Percentiles rank a stretch among this genome's conserved stretches.
These are phyloP conservation scores for Blastobasis lacticolella DNA, from an alignment of 2,888 invertebrate species.

Conservation along the genomic window DNA sequence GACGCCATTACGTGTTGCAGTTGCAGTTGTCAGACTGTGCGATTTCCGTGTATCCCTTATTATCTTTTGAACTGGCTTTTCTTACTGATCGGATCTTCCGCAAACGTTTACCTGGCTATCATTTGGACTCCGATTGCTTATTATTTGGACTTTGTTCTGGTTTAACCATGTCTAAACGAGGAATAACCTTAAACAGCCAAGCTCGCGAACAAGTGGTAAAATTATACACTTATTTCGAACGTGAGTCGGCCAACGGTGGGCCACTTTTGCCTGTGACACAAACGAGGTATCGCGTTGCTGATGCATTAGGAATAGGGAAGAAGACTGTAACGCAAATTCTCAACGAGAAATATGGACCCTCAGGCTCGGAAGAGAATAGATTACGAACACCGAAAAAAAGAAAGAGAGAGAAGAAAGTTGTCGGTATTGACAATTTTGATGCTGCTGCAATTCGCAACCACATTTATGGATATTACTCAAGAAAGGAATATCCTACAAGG, in stretches of 20 bases:
- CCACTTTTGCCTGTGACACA: conserved; percentile 12
- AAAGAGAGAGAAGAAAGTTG: neutral
- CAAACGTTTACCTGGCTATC: neutral
- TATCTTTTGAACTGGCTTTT: too few species aligned
- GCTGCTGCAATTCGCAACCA: conserved; percentile 10
- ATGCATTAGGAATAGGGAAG: conserved; percentile 11
- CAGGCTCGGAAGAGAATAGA: conserved; percentile 8
- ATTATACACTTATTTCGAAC: conserved; percentile 13
- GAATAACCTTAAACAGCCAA: conserved; percentile 12
- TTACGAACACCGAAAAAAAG: conserved; percentile 10
- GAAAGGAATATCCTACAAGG: conserved; percentile 6
- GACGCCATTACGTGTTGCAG: too few species aligned
- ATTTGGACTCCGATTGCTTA: conserved; percentile 9
- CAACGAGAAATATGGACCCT: conserved; percentile 11
- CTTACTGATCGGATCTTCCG: too few species aligned
- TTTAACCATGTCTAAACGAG: conserved; percentile 12
- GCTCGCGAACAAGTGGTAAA: conserved; percentile 11
- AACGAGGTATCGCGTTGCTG: conserved; percentile 10
- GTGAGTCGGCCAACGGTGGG: conserved; percentile 11
- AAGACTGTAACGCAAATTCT: conserved; percentile 8
- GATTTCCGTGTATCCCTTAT: too few species aligned
- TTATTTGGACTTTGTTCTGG: conserved; percentile 3
- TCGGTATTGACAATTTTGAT: conserved; percentile 7
- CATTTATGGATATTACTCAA: conserved; percentile 8
- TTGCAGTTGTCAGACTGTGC: too few species aligned